Evolutionary conservation across 2,888 invertebrate genomes (phyloP), one percentile per base, ranked within the genome.

Genomic region (Drosophila lacicola): DNA sequence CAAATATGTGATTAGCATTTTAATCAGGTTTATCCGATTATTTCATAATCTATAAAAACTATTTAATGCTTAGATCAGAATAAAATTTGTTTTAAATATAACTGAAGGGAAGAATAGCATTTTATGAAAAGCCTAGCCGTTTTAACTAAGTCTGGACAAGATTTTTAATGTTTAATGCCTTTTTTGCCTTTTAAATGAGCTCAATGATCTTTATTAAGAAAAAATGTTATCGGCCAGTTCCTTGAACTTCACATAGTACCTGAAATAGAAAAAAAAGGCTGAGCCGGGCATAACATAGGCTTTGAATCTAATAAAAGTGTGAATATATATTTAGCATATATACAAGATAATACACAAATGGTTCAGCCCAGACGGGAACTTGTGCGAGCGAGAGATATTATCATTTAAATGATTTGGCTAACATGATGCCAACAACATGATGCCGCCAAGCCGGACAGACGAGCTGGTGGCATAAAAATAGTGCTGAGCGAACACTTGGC

Each of bases 241-340:
- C 85, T 84, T 87, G 85, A 83, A 83, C 88, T 82, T 73, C 49
- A 47, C 66, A 56, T 45, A 69, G 46, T 71, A 29, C 49, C 34
- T 53, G 46, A 73, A 70, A 73, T 70, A 79, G 44, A 66, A 34
- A 44, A 60, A 29, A 29, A 44, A 56, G 58, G 36, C 44, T 45
- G 49, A 41, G 14, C 39, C 17, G 33, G n/a, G 9, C 34, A 25
- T 19, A 53, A 17, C 41, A 54, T 50, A 58, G 57, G 36, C 53
- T 25, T 47, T 11, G 39, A 19, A n/a, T 17, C 21, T 47, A 49
- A 54, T 41, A 53, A 41, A 47, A 25, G 14, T 45, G 44, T 51
- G 47, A 73, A 77, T 47, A 53, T 45, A 37, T 45, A 55, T 55
- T 45, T 45, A 41, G 54, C 36, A 36, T 25, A 45, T 8, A 45